Conservation (phyloP, 2,888 invertebrate species). For the Folsomia manolachei region DNA sequence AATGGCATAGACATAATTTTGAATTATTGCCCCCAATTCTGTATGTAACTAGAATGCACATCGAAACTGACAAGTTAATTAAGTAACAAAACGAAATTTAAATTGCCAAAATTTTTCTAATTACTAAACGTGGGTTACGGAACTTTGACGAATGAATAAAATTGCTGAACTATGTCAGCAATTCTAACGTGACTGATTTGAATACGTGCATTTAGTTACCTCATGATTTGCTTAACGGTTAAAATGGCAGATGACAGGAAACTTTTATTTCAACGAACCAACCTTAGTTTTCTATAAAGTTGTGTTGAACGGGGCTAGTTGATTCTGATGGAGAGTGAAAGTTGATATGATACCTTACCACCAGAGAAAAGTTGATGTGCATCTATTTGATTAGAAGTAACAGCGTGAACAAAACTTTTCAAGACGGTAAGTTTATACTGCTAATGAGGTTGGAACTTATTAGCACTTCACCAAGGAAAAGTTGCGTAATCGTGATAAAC, state of each 20-base stretch:
- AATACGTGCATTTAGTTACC: not conserved
- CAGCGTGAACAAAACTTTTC: not conserved
- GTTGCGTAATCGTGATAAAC: not conserved
- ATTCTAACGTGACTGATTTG: not conserved
- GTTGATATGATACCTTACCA: no score
- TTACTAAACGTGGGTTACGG: not conserved
- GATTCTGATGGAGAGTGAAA: not conserved
- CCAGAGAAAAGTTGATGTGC: not conserved
- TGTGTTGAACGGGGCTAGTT: not conserved
- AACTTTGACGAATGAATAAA: not conserved
- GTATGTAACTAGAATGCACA: no score
- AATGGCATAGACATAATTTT: not conserved
- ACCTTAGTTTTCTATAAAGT: not conserved
- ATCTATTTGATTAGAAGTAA: not conserved
- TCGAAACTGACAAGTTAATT: not conserved
- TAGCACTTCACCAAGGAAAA: slow-evolving; percentile 18
- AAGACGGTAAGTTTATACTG: slow-evolving; percentile 25
- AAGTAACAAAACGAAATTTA: not conserved
- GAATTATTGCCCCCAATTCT: not conserved
- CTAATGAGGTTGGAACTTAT: slow-evolving; percentile 40
- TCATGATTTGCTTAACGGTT: not conserved
- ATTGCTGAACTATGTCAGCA: not conserved
- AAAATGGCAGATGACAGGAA: not conserved
- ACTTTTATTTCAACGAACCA: not conserved
- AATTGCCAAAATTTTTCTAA: not conserved